Evolutionary conservation across 2,797 vertebrate species (phyloP), one percentile per base, ranked within the genome.

Genomic region (Poeciliopsis gracilis): DNA sequence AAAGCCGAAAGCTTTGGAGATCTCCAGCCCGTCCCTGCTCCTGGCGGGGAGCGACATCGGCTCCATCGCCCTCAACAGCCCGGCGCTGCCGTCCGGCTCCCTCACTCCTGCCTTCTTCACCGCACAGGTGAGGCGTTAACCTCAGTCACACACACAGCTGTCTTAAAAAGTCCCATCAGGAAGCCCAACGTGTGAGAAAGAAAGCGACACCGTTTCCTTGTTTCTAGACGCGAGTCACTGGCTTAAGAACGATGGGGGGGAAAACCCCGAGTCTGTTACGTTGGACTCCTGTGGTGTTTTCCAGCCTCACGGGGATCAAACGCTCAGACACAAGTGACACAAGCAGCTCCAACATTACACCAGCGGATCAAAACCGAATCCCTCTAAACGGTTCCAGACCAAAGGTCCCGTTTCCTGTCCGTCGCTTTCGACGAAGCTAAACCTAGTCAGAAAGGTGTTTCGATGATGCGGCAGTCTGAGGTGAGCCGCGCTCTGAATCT

Each of bases 61-160:
- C 92, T 98, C 97, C 85, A 98, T 98, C 5, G 97, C 97, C 82
- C 97, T 98, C 87, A 99, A 97, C 94, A 99, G 97, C 90, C 97
- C 97, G 0, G 97, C 97, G 0, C 96, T 98, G 80, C 97, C 97
- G 10, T 98, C 97, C 0, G 97, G 97, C 61, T 98, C 97, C 75
- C 95, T 98, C 85, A 98, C 97, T 81, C 97, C 97, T 11, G 97
- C 97, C 90, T 98, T 98, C 94, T 98, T 98, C 93, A 97, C 97
- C 1, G 96, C 97, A 82, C 97, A 98, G 97, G 97, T 98, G 92
- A 96, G 88, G 4, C 1, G 2, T 57, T 57, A 38, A 28, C 18
- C 41, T 25, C 33, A 46, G 30, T 30, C 15, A n/a, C 12, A 20
- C 12, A 20, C 12, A 28, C 30, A 45, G 1, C 51, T 49, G 2